A percentile compares a stretch with the other conserved stretches of the same genome.
phyloP scores from a whole-genome alignment of 2,113 vertebrate species.

The Hippocampus barbouri region DNA sequence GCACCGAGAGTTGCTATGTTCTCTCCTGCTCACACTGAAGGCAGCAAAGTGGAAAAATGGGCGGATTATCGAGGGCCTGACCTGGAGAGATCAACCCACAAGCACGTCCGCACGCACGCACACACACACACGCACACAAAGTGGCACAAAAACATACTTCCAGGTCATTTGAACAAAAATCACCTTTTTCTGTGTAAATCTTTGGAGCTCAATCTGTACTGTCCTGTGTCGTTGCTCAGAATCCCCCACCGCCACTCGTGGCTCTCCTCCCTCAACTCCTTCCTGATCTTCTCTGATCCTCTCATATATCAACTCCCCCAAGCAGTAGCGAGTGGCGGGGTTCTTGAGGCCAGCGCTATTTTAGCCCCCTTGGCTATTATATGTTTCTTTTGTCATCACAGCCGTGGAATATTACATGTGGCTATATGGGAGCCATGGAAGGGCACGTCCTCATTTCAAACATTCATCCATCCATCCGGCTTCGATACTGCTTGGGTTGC shows the following conservation, averaged over 20 bases:
- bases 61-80: constrained; percentile 50
- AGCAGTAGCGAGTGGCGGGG: constrained; percentile 24
- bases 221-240: constrained; percentile 53
- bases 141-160: neutral
- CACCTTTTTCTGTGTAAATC: neutral
- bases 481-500: neutral
- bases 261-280: constrained; percentile 41
- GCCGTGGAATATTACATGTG: constrained; percentile 42
- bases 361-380: constrained; percentile 44
- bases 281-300: constrained; percentile 47
- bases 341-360: constrained; percentile 35
- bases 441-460: constrained; percentile 16
- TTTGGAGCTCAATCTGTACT: constrained; percentile 9
- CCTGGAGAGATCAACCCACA: constrained; percentile 23
- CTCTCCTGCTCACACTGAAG: constrained; percentile 50
- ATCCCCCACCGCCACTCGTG: constrained; percentile 31
- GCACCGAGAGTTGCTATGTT: constrained; percentile 42
- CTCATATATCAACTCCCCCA: constrained; percentile 59
- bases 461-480: neutral
- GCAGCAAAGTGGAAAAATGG: constrained; percentile 60
- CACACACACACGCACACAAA: neutral
- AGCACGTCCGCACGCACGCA: neutral
- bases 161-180: neutral
- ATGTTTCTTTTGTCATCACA: constrained; percentile 51
- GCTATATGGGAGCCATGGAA: constrained; percentile 8